These are phyloP conservation scores for Hypothenemus hampei DNA, from an alignment of 1,140 invertebrate genomes.

Conservation along the genomic window DNA sequence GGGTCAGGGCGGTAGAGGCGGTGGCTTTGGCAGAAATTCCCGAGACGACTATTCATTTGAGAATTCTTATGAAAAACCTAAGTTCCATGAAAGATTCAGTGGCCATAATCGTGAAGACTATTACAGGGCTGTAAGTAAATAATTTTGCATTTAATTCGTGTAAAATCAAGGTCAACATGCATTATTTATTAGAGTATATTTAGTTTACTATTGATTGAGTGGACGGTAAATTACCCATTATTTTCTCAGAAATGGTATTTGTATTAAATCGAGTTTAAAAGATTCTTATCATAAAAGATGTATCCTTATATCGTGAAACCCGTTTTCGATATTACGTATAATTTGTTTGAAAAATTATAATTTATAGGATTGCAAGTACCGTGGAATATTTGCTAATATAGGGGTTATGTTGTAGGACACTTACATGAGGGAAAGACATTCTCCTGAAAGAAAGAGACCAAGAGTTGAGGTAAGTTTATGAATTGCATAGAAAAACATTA, in stretches of 20 bases:
- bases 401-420: slow-evolving; percentile 33
- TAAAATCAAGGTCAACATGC: not conserved
- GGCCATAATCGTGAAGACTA: not conserved
- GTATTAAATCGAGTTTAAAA: not conserved
- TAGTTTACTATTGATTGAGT: not conserved
- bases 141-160: not conserved
- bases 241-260: not conserved
- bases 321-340: not conserved
- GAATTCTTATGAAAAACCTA: not conserved
- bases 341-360: not conserved
- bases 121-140: not conserved
- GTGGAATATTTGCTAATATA: not conserved
- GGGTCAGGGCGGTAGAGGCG: not conserved
- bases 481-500: slow-evolving; percentile 11
- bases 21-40: not conserved
- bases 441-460: slow-evolving; percentile 41
- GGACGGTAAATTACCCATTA: not conserved
- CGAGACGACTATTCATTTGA: not conserved
- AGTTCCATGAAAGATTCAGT: no score
- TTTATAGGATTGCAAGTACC: not conserved
- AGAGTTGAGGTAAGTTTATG: slow-evolving; percentile 39
- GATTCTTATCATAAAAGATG: not conserved
- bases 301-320: not conserved
- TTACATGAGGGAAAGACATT: slow-evolving; percentile 35
- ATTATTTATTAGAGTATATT: not conserved